Evolutionary conservation across 2,888 invertebrate genomes (phyloP), one percentile per base, ranked within the genome.

Genomic region (Athalia rosae): DNA sequence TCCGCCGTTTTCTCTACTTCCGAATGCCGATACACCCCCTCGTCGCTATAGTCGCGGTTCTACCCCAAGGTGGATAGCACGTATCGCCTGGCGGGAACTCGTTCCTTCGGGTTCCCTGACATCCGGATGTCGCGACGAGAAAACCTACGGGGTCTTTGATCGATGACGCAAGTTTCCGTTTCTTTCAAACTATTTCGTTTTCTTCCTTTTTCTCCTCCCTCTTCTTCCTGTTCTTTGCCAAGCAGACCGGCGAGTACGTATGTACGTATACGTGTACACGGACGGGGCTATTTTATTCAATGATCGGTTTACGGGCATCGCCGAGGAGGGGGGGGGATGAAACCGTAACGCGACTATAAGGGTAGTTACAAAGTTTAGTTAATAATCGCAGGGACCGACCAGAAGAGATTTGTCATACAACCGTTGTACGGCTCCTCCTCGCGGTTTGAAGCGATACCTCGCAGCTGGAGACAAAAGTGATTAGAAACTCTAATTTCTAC

Each of bases 401-500:
- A 13, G 45, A 3, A 8, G 3, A 47, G n/a, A 64, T 64, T 47
- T 47, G 13, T 43, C 11, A 47, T 11, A 15, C 45, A 64, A 15
- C 15, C 64, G 13, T 45, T 4, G 28, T 13, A 47, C 41, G 61
- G 13, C 15, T 7, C 47, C 28, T 13, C 13, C 59, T n/a, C n/a
- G 13, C 41, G 13, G 67, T 6, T 15, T 67, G 13, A 4, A 15
- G 50, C 28, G 67, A 67, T 64, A 47, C 45, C 64, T 47, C 64
- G 64, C 71, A 15, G 64, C 41, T 47, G 58, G 71, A 71, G 56
- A 71, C 58, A 45, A 71, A 71, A 71, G 71, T 56, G 50, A 71
- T 71, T 71, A 71, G 43, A 71, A 71, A 71, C 71, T 71, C 56
- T 58, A 71, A 71, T 71, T 71, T 71, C 67, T 67, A 67, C 67